Percentiles rank a stretch among this genome's conserved stretches.
Evolutionary conservation across 2,888 invertebrate genomes (phyloP).

Genomic region (Orchestes rusci): DNA sequence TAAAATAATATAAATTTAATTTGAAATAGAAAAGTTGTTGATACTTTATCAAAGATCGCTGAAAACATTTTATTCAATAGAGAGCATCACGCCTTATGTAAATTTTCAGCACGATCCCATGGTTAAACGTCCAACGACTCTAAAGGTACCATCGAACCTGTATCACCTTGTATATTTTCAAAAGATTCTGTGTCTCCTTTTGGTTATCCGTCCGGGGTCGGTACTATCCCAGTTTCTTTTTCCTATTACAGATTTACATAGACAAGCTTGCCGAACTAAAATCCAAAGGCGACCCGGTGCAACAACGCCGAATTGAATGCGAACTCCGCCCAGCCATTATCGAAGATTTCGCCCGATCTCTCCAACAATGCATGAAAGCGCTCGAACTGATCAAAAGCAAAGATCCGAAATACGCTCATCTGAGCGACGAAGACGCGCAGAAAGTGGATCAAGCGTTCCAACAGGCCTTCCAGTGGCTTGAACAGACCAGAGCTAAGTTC

Average conservation of each 20-base stretch:
- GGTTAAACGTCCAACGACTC: too few species aligned
- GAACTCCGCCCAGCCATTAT: slow-evolving; percentile 72
- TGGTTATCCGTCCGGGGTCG: too few species aligned
- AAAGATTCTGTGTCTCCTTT: too few species aligned
- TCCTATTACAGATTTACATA: slow-evolving; percentile 51
- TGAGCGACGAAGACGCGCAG: slow-evolving; percentile 74
- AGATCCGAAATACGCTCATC: slow-evolving; percentile 70
- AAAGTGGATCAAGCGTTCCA: slow-evolving; percentile 64
- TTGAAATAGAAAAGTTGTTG: too few species aligned
- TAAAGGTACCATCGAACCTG: too few species aligned
- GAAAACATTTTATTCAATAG: too few species aligned
- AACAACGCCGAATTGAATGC: slow-evolving; percentile 71
- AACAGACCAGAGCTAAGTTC: slow-evolving; percentile 62
- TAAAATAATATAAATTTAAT: too few species aligned
- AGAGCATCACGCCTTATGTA: too few species aligned
- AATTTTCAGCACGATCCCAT: too few species aligned
- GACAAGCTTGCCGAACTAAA: slow-evolving; percentile 57
- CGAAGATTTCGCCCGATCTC: slow-evolving; percentile 68
- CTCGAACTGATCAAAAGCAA: slow-evolving; percentile 63
- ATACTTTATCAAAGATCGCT: too few species aligned
- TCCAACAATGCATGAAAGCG: slow-evolving; percentile 77
- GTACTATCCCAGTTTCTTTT: too few species aligned
- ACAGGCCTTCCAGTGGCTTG: slow-evolving; percentile 75
- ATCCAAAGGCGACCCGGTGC: slow-evolving; percentile 83
- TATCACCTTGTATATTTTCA: too few species aligned